Evolutionary conservation across 2,888 invertebrate genomes (phyloP).

Genomic region (Stratiomys singularior): DNA sequence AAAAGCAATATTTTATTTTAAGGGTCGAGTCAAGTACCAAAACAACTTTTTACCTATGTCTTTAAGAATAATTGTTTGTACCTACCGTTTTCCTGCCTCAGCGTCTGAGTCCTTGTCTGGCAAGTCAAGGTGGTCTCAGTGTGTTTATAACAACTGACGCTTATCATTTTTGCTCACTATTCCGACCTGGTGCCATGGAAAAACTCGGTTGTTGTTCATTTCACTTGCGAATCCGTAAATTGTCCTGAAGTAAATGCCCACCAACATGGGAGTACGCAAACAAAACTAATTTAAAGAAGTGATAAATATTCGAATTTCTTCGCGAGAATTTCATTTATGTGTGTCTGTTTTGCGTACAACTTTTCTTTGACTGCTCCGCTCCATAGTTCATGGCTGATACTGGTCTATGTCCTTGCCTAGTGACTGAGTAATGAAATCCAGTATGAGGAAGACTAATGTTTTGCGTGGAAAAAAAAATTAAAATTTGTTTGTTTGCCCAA

Average conservation of each 20-base stretch:
- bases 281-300: constrained; percentile 39
- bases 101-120: not conserved
- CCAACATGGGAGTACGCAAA: not conserved
- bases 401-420: too few species aligned
- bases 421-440: too few species aligned
- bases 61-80: not conserved
- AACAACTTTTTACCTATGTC: not conserved
- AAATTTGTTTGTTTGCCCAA: too few species aligned
- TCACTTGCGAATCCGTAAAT: not conserved
- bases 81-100: not conserved
- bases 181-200: too few species aligned
- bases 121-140: not conserved
- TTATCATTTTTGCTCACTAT: not conserved
- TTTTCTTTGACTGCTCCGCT: not conserved
- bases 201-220: not conserved
- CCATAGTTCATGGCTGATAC: too few species aligned
- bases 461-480: too few species aligned
- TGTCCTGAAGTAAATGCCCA: not conserved
- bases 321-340: not conserved
- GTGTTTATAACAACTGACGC: not conserved
- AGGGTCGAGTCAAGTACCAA: not conserved
- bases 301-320: constrained; percentile 36
- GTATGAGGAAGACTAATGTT: too few species aligned
- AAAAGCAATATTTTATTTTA: constrained; percentile 2
- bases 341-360: not conserved